Conservation (phyloP, 2,797 vertebrate species). For the Notolepis coatsorum region DNA sequence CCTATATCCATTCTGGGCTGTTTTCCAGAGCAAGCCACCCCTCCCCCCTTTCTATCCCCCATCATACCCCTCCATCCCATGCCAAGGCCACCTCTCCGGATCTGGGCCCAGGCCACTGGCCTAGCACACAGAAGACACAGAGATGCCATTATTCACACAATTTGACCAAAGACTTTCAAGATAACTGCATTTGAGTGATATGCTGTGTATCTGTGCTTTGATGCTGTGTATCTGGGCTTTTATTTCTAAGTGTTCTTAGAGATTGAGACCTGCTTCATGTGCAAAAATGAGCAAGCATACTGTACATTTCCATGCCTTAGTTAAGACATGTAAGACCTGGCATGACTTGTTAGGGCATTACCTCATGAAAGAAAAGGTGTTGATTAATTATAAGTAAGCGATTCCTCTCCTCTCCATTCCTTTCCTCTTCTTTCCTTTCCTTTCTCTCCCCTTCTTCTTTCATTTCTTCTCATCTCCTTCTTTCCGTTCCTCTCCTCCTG, state of each 20-base stretch:
- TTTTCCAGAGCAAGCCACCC: constrained; percentile 48
- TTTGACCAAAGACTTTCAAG: constrained; percentile 64
- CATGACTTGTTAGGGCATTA: neutral
- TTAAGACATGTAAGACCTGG: constrained; percentile 1
- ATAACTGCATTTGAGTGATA: constrained; percentile 49
- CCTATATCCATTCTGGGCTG: constrained; percentile 56
- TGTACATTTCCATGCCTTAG: too few species aligned
- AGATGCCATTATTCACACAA: constrained; percentile 66
- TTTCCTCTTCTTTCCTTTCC: too few species aligned
- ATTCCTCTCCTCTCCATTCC: neutral
- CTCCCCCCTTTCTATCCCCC: neutral
- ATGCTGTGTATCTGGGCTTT: constrained; percentile 12
- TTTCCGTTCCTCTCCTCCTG: neutral
- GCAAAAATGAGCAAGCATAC: constrained; percentile 8
- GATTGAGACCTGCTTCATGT: neutral
- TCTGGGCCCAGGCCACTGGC: constrained; percentile 66
- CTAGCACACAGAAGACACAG: constrained; percentile 63
- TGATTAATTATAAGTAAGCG: neutral
- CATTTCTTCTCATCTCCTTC: neutral
- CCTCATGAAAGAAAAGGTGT: neutral
- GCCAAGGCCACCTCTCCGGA: constrained; percentile 65
- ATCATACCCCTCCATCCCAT: neutral
- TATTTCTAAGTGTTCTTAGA: constrained; percentile 13
- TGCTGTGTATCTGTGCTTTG: constrained; percentile 9
- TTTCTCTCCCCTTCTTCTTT: too few species aligned